A percentile compares a stretch with the other conserved stretches of the same genome.
phyloP scores from a whole-genome alignment of 2,888 invertebrate species.

The Scaptomyza reducta region DNA sequence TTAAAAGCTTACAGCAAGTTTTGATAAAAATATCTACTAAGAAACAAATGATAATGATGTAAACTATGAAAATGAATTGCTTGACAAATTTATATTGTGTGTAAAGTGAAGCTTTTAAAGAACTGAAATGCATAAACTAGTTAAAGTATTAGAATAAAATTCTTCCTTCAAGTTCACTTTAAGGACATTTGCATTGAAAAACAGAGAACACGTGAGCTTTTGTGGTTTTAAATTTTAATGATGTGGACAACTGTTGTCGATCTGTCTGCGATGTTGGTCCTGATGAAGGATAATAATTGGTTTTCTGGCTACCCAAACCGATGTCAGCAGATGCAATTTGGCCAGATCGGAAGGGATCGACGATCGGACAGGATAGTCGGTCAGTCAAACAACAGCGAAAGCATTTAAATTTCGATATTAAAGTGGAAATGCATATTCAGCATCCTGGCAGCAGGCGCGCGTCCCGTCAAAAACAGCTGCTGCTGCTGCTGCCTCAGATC shows the following conservation, averaged over 20 bases:
- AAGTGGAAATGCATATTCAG: constrained; percentile 80
- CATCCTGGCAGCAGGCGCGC: constrained; percentile 78
- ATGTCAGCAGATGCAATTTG: constrained; percentile 72
- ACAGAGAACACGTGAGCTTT: constrained; percentile 24
- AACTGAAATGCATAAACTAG: neutral
- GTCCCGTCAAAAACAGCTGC: constrained; percentile 75
- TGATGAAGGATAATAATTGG: constrained; percentile 72
- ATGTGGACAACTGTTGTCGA: constrained; percentile 55
- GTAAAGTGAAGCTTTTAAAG: neutral
- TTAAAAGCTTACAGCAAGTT: constrained; percentile 1
- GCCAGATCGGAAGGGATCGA: constrained; percentile 69
- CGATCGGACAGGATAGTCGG: constrained; percentile 17
- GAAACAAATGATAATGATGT: neutral
- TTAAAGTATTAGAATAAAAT: neutral
- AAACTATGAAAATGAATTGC: too few relatives aligned
- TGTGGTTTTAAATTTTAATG: constrained; percentile 22
- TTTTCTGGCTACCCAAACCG: constrained; percentile 35
- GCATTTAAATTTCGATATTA: constrained; percentile 80
- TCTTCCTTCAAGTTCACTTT: neutral
- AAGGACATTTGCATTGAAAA: constrained; percentile 8
- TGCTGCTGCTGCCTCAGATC: constrained; percentile 48
- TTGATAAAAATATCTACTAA: constrained; percentile 39
- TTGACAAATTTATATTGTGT: too few relatives aligned
- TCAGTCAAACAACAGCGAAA: constrained; percentile 38
- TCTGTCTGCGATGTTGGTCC: constrained; percentile 36